Percentiles rank a stretch among this genome's conserved stretches.
Evolutionary conservation across 2,888 invertebrate species (phyloP).

Genomic region (Nymphalis c-album): DNA sequence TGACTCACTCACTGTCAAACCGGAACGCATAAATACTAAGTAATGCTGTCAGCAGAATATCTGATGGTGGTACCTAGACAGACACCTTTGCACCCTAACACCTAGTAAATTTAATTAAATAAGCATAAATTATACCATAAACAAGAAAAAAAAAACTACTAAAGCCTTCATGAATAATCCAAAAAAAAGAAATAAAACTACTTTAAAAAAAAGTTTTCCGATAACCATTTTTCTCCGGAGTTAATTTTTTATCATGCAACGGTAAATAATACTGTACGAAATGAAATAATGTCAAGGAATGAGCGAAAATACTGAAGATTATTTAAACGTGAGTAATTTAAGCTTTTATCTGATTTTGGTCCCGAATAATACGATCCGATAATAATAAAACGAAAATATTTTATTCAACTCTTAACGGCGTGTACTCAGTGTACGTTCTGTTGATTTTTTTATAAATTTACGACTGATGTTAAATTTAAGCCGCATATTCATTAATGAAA

Average conservation of each 20-base stretch:
- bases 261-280: neutral
- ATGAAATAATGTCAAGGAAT: neutral
- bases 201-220: too few relatives aligned
- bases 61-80: too few relatives aligned
- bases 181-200: too few relatives aligned
- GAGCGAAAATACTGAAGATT: neutral
- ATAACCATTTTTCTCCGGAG: neutral
- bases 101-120: too few relatives aligned
- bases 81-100: too few relatives aligned
- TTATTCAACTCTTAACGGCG: neutral
- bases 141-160: too few relatives aligned
- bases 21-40: too few relatives aligned
- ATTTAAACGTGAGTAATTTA: slow-evolving; percentile 1
- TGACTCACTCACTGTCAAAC: too few relatives aligned
- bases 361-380: neutral
- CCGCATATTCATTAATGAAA: slow-evolving; percentile 1
- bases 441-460: neutral
- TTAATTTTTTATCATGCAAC: neutral
- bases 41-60: too few relatives aligned
- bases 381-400: neutral
- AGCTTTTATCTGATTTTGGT: neutral
- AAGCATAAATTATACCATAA: too few relatives aligned
- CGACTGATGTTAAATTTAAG: neutral
- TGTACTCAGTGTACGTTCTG: neutral
- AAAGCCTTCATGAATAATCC: too few relatives aligned